Conservation (phyloP, 2,888 invertebrate genomes). For the Drosophila robusta region DNA sequence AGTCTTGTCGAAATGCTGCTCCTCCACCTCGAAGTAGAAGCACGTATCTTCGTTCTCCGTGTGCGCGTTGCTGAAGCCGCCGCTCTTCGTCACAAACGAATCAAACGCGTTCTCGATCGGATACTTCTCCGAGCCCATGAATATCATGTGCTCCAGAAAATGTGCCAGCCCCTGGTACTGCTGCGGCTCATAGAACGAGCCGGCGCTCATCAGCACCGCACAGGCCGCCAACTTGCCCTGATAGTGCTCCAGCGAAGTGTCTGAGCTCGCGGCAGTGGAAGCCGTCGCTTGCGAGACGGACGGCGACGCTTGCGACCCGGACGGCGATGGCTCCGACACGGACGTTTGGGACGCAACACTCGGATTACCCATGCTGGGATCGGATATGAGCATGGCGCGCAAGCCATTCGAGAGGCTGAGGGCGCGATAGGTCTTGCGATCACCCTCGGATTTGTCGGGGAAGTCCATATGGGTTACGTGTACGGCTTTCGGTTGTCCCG, state of each 20-base stretch:
- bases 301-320: too few species aligned
- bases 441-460: constrained; percentile 91
- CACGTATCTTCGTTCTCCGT: constrained; percentile 95
- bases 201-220: constrained; percentile 91
- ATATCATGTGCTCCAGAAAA: constrained; percentile 95
- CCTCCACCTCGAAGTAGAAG: constrained; percentile 95
- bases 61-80: constrained; percentile 94
- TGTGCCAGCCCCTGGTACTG: constrained; percentile 93
- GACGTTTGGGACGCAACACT: neutral
- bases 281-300: neutral
- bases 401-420: constrained; percentile 90
- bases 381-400: constrained; percentile 90
- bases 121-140: constrained; percentile 96
- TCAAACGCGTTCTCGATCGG: constrained; percentile 95
- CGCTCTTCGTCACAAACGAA: constrained; percentile 91
- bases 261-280: constrained; percentile 12
- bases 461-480: constrained; percentile 82
- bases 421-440: constrained; percentile 91
- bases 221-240: constrained; percentile 88
- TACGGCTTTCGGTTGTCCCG: constrained; percentile 10
- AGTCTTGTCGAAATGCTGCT: constrained; percentile 90
- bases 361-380: constrained; percentile 79
- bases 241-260: constrained; percentile 57
- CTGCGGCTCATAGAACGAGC: constrained; percentile 92
- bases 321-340: neutral